phyloP scores from a whole-genome alignment of 2,888 invertebrate species.

The Phymatocera aterrima region DNA sequence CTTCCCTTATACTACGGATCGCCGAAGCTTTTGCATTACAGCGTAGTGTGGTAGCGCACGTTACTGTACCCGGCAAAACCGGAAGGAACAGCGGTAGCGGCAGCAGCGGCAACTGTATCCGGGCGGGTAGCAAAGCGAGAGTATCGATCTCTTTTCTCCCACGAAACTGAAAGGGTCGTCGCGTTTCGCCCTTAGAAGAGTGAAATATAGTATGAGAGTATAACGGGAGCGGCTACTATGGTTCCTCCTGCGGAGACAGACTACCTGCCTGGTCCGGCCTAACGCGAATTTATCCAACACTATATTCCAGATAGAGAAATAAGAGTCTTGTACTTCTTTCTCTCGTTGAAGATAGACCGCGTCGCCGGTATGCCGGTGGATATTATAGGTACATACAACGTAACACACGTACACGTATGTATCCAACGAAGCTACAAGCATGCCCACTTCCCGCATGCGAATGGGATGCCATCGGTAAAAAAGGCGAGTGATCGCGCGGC shows the following conservation, averaged over 20 bases:
- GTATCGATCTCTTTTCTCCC: conserved; percentile 53
- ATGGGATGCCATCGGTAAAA: no score
- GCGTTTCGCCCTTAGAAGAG: conserved; percentile 53
- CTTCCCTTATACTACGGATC: no score
- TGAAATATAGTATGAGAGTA: conserved; percentile 43
- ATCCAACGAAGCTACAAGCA: no score
- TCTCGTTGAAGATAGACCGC: neutral
- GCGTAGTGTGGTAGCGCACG: conserved; percentile 58
- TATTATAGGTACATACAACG: no score
- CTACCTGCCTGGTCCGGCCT: conserved; percentile 5
- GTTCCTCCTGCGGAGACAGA: conserved; percentile 32
- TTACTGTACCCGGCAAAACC: no score
- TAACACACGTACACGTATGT: no score
- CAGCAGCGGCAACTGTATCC: conserved; percentile 49
- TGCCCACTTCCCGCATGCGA: no score
- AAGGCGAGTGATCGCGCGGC: no score
- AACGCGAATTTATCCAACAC: conserved; percentile 15
- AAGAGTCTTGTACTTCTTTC: no score
- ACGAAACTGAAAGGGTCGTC: conserved; percentile 43
- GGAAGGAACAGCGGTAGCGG: neutral
- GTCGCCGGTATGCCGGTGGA: neutral
- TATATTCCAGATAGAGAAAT: no score
- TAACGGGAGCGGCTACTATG: conserved; percentile 9
- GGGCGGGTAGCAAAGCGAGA: conserved; percentile 55
- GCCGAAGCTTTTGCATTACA: conserved; percentile 57